Evolutionary conservation across 2,888 invertebrate species (phyloP), one percentile per base, ranked within the genome.

Genomic region (Stictocephala bisonia): DNA sequence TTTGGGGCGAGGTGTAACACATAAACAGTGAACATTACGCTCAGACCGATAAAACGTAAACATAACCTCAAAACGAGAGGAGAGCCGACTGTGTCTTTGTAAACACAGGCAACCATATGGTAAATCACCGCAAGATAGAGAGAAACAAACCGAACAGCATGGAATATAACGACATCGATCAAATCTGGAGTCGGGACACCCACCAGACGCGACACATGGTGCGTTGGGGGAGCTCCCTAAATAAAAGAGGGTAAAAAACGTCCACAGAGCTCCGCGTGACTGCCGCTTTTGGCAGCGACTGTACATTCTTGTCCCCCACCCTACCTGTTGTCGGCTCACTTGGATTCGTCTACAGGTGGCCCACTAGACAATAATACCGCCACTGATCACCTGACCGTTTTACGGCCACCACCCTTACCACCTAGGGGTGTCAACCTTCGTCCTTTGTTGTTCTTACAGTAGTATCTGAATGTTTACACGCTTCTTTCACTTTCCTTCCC

Each of bases 251-350:
- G 40, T 60, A 60, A 60, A 60, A 60, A 60, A 60, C 60, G n/a
- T n/a, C n/a, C n/a, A 6, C 22, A 27, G 22, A 22, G 35, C 20
- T 22, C 40, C 44, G 9, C 44, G 13, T 9, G 20, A 22, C n/a
- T 13, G 6, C 56, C 35, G 60, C 60, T 68, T 51, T 31, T 68
- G 68, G 51, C 20, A 22, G 20, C 15, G 70, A 56, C 41, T 56
- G 53, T 56, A 70, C 70, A 70, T 70, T 70, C 70, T 53, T 70
- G 56, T 53, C 68, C 68, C 26, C 24, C 48, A 15, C 68, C 50
- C 69, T 70, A 70, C 70, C 70, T 70, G 70, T 70, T 70, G 70
- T 64, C 64, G 70, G 53, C 53, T n/a, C n/a, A n/a, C n/a, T 35
- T 27, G 56, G 70, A 70, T 70, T 68, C 56, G 70, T 70, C 56